phyloP scores from a whole-genome alignment of 2,113 vertebrate genomes.

The Urocynchramus pylzowi region DNA sequence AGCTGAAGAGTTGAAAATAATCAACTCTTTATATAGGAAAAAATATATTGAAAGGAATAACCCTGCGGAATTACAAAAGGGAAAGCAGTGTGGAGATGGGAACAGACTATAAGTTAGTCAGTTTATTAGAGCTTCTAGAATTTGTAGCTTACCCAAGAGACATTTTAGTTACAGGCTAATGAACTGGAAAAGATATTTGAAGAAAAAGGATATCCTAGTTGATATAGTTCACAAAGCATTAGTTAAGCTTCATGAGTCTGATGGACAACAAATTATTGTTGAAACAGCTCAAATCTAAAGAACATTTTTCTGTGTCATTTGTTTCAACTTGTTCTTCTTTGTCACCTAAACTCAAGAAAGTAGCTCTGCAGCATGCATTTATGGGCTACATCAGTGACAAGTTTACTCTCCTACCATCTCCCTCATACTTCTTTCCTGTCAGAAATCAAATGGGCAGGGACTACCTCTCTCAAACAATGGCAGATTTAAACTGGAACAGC shows the following conservation, averaged over 20 bases:
- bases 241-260: constrained; percentile 61
- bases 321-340: constrained; percentile 36
- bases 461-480: background rate
- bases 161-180: constrained; percentile 64
- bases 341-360: constrained; percentile 42
- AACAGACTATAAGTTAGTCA: background rate
- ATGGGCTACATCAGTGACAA: background rate
- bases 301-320: constrained; percentile 67
- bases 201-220: constrained; percentile 61
- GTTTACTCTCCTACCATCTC: background rate
- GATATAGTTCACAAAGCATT: constrained; percentile 65
- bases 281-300: constrained; percentile 54
- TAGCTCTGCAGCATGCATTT: background rate
- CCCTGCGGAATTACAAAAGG: background rate
- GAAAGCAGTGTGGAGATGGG: background rate
- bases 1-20: too few relatives aligned
- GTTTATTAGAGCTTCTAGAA: constrained; percentile 45
- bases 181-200: constrained; percentile 65
- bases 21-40: background rate
- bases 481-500: background rate
- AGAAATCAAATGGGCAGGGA: background rate
- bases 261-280: constrained; percentile 70
- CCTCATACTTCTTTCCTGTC: background rate
- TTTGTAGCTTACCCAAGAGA: constrained; percentile 53
- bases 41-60: background rate